Evolutionary conservation across 2,888 invertebrate genomes (phyloP).

Genomic region (Eurytoma californica): DNA sequence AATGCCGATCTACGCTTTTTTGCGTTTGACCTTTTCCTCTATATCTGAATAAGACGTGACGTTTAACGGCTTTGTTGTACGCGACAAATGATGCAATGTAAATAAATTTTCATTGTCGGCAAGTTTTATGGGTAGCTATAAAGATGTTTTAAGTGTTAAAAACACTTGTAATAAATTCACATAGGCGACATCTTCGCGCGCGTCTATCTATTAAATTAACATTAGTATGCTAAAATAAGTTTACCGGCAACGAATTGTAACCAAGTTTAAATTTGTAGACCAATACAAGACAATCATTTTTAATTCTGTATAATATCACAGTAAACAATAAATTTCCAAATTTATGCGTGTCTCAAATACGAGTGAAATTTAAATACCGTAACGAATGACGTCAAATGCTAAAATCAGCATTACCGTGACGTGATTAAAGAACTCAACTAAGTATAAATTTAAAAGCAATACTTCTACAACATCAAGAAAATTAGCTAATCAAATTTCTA

Average conservation of each 20-base stretch:
- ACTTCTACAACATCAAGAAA: neutral
- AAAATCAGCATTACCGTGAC: neutral
- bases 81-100: slow-evolving; percentile 25
- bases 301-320: neutral
- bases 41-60: slow-evolving; percentile 45
- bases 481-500: too few relatives aligned
- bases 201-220: neutral
- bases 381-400: slow-evolving; percentile 7
- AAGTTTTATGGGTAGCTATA: neutral
- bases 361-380: slow-evolving; percentile 1
- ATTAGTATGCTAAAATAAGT: neutral
- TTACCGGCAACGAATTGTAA: neutral
- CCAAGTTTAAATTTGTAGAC: neutral
- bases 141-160: slow-evolving; percentile 14
- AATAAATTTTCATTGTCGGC: slow-evolving; percentile 32
- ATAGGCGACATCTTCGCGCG: neutral
- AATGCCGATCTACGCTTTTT: slow-evolving; percentile 16
- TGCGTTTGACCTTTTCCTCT: neutral
- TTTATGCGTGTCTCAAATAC: neutral
- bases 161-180: neutral
- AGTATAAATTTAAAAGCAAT: too few relatives aligned
- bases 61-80: slow-evolving; percentile 42
- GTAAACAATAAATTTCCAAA: neutral
- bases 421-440: neutral
- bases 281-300: neutral